Evolutionary conservation across 2,113 vertebrate genomes (phyloP).

Genomic region (Terrapene triunguis): DNA sequence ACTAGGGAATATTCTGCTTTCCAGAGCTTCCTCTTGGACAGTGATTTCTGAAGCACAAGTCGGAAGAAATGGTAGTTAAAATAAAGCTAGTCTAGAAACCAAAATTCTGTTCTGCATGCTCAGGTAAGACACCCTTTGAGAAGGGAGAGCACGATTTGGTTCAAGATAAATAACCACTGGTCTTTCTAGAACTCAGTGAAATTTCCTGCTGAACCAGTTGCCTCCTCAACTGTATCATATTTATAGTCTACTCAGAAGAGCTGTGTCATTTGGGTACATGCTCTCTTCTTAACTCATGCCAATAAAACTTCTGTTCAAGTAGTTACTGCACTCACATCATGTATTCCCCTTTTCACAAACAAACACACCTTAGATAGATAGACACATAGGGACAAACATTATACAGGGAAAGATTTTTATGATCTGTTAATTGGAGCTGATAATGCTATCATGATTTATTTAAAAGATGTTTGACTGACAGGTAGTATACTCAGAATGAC

Average conservation of each 20-base stretch:
- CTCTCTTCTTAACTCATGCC: background rate
- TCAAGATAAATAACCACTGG: too few relatives aligned
- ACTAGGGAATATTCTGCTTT: background rate
- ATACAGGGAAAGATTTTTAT: conserved; percentile 1
- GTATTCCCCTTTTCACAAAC: background rate
- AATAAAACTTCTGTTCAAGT: conserved; percentile 7
- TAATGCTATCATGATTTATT: conserved; percentile 35
- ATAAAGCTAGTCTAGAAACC: rapidly evolving
- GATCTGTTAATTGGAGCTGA: conserved; percentile 25
- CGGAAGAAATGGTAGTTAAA: background rate
- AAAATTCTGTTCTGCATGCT: background rate
- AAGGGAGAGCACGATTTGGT: background rate
- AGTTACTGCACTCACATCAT: conserved; percentile 9
- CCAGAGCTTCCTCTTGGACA: background rate
- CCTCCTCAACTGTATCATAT: background rate
- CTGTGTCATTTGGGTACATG: background rate
- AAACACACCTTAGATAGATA: background rate
- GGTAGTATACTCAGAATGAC: background rate
- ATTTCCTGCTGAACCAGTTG: too few relatives aligned
- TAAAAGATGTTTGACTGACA: conserved; percentile 50
- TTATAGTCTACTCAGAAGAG: background rate
- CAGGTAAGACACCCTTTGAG: background rate
- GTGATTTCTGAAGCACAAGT: background rate
- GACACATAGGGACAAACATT: background rate
- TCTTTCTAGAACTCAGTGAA: too few relatives aligned